Evolutionary conservation across 92 coral and sea anemone genomes (phyloP).

Genomic region (Palythoa caribaeorum): DNA sequence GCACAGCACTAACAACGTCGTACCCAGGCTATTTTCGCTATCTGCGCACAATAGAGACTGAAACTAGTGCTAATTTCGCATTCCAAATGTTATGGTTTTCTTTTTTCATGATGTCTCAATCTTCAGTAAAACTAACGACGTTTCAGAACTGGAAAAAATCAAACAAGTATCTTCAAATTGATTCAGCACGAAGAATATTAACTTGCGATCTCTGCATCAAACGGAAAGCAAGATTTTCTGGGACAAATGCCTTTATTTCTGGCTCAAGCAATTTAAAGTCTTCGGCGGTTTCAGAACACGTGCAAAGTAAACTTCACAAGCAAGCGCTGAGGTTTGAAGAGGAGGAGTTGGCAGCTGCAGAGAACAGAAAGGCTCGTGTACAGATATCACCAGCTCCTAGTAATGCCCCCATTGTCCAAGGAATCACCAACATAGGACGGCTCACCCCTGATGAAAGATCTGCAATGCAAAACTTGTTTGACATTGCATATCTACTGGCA

Average conservation of each 20-base stretch:
- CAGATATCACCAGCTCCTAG: constrained; percentile 49
- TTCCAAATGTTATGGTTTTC: constrained; percentile 9
- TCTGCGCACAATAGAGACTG: constrained; percentile 17
- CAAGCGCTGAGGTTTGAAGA: constrained; percentile 66
- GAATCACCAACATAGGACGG: constrained; percentile 60
- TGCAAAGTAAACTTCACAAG: constrained; percentile 65
- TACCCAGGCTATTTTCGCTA: not conserved
- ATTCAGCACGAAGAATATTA: constrained; percentile 38
- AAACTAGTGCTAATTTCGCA: constrained; percentile 30
- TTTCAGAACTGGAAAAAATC: constrained; percentile 32
- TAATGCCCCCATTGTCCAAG: constrained; percentile 68
- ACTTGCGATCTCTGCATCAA: constrained; percentile 53
- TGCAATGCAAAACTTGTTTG: constrained; percentile 67
- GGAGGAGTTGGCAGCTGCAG: constrained; percentile 64
- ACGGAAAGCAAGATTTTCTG: constrained; percentile 58
- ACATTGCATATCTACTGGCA: constrained; percentile 65
- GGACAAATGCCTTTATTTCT: constrained; percentile 64
- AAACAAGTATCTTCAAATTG: constrained; percentile 46
- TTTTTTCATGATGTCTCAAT: constrained; percentile 32
- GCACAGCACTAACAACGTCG: too few species aligned
- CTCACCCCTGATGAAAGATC: constrained; percentile 60
- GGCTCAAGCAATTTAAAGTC: constrained; percentile 65
- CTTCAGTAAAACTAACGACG: constrained; percentile 28
- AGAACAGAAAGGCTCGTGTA: constrained; percentile 67
- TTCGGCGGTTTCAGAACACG: constrained; percentile 61